These are phyloP conservation scores for Busseola fusca DNA, from an alignment of 2,888 invertebrate species.

Conservation along the genomic window DNA sequence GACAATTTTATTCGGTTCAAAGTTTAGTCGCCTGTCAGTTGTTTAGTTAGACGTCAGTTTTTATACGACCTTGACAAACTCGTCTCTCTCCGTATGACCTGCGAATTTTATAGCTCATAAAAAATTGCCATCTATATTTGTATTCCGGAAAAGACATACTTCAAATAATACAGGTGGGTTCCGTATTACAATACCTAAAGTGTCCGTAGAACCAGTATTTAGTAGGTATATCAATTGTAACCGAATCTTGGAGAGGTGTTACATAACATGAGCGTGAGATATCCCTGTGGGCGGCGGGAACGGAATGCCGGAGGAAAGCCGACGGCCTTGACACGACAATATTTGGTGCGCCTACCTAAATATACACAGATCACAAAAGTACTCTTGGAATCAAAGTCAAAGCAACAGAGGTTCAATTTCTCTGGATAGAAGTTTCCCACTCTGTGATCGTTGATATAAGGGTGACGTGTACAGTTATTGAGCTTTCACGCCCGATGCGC, in stretches of 20 bases:
- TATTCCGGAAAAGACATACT: constrained; percentile 42
- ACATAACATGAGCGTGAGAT: constrained; percentile 86
- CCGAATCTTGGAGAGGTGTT: constrained; percentile 81
- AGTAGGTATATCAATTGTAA: constrained; percentile 77
- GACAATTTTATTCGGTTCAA: constrained; percentile 44
- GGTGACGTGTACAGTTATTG: constrained; percentile 73
- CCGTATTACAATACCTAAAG: constrained; percentile 32
- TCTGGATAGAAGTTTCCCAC: constrained; percentile 48
- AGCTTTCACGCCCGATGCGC: constrained; percentile 83
- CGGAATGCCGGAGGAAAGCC: constrained; percentile 88
- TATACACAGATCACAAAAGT: constrained; percentile 70
- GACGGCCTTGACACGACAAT: constrained; percentile 88
- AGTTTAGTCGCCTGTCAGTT: constrained; percentile 45
- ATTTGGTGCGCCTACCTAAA: constrained; percentile 83
- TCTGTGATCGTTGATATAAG: constrained; percentile 72
- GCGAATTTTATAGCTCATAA: constrained; percentile 43
- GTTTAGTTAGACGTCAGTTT: constrained; percentile 56
- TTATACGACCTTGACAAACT: constrained; percentile 59
- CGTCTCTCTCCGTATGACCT: constrained; percentile 56
- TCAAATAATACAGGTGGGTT: constrained; percentile 28
- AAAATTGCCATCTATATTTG: constrained; percentile 36
- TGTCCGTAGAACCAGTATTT: constrained; percentile 50
- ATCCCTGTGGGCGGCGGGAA: constrained; percentile 87
- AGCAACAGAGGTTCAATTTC: constrained; percentile 61
- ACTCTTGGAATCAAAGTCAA: constrained; percentile 35